phyloP scores from a whole-genome alignment of 1,140 invertebrate species.

The Drosophila orena region DNA sequence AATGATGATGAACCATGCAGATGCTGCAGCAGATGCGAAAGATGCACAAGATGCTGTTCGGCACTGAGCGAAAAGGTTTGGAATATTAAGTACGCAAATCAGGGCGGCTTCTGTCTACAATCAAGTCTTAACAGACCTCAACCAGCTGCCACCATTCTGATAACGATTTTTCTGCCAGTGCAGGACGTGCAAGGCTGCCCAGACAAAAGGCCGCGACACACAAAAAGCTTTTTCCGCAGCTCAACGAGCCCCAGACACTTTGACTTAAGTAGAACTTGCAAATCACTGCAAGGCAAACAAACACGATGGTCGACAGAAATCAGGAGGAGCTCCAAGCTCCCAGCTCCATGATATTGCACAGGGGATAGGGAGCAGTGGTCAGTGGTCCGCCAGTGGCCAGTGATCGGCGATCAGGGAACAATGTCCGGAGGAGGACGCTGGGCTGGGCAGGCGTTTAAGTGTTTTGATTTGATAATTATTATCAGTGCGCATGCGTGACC shows the following conservation, averaged over 20 bases:
- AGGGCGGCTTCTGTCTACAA: no score
- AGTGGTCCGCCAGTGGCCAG: no score
- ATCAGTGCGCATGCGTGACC: constrained; percentile 81
- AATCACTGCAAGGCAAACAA: constrained; percentile 81
- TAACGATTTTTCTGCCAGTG: constrained; percentile 8
- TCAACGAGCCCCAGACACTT: constrained; percentile 60
- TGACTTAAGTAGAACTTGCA: constrained; percentile 81
- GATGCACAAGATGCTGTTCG: constrained; percentile 15
- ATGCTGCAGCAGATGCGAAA: constrained; percentile 32
- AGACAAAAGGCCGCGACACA: constrained; percentile 53
- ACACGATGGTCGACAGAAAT: constrained; percentile 51
- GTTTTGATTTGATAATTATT: constrained; percentile 85
- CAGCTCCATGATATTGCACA: neutral
- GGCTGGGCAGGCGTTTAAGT: constrained; percentile 79
- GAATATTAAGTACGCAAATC: no score
- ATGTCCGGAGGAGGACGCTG: constrained; percentile 44
- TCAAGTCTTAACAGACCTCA: no score
- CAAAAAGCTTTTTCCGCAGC: constrained; percentile 67
- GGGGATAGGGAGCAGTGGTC: neutral
- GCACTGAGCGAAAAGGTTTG: neutral
- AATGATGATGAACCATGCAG: constrained; percentile 76
- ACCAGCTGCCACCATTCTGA: no score
- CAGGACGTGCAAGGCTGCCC: constrained; percentile 20
- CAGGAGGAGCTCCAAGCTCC: neutral
- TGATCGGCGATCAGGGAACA: constrained; percentile 8